Conservation (phyloP, 2,113 vertebrate genomes). For the Morone chrysops region DNA sequence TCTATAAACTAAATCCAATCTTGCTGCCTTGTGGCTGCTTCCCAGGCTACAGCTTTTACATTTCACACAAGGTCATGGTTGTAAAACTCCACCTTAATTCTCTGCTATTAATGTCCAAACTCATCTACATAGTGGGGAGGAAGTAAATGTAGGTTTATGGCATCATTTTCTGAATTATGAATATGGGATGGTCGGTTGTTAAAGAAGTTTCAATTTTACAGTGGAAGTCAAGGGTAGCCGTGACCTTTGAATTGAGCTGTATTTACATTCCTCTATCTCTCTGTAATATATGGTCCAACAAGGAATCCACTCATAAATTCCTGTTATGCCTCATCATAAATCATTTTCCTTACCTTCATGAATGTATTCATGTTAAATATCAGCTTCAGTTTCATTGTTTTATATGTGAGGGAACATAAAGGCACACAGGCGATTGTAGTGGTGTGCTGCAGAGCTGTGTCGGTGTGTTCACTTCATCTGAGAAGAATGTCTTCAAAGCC, state of each 20-base stretch:
- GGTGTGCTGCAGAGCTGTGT: constrained; percentile 15
- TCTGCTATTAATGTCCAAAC: constrained; percentile 55
- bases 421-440: background rate
- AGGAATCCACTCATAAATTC: constrained; percentile 6
- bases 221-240: constrained; percentile 41
- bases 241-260: constrained; percentile 55
- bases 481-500: constrained; percentile 64
- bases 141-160: constrained; percentile 73
- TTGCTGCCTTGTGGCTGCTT: constrained; percentile 41
- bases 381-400: constrained; percentile 14
- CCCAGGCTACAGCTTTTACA: constrained; percentile 42
- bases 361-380: constrained; percentile 46
- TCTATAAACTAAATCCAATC: constrained; percentile 75
- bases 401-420: constrained; percentile 30
- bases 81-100: constrained; percentile 70
- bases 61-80: constrained; percentile 67
- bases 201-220: constrained; percentile 52
- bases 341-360: constrained; percentile 19
- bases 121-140: constrained; percentile 71
- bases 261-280: constrained; percentile 50
- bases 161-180: constrained; percentile 63
- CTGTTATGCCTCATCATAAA: constrained; percentile 18
- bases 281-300: background rate
- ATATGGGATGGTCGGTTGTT: constrained; percentile 50
- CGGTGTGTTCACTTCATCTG: constrained; percentile 18